These are phyloP conservation scores for Entosphenus tridentatus DNA, from an alignment of 2,113 vertebrate species.

Conservation along the genomic window DNA sequence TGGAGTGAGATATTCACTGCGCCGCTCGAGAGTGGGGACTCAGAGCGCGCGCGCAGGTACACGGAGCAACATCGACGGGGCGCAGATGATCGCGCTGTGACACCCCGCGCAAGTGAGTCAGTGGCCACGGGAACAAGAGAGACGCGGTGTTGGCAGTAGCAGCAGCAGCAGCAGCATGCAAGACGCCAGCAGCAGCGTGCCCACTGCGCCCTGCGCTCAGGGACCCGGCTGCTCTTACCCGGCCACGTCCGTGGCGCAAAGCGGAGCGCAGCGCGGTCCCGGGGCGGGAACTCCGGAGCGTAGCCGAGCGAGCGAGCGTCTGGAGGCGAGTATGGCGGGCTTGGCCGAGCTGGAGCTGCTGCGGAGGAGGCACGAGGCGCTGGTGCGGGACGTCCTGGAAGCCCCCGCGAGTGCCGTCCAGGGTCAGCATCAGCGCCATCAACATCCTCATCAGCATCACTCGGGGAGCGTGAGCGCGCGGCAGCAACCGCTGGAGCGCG, in stretches of 20 bases:
- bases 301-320: slow-evolving; percentile 36
- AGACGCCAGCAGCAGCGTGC: too few relatives aligned
- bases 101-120: too few relatives aligned
- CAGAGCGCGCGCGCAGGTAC: too few relatives aligned
- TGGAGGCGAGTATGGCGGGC: slow-evolving; percentile 49
- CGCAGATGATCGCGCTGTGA: too few relatives aligned
- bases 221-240: not conserved
- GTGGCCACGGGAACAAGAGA: too few relatives aligned
- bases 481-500: not conserved
- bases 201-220: not conserved
- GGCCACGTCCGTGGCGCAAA: not conserved
- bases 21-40: too few relatives aligned
- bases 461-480: not conserved
- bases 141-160: too few relatives aligned
- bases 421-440: not conserved
- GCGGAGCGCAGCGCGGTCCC: slow-evolving; percentile 11
- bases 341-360: slow-evolving; percentile 48
- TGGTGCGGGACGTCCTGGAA: slow-evolving; percentile 34
- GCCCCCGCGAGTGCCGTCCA: slow-evolving; percentile 8
- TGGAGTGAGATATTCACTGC: too few relatives aligned
- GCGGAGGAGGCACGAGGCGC: slow-evolving; percentile 41
- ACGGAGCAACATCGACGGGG: too few relatives aligned
- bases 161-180: too few relatives aligned
- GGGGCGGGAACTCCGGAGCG: slow-evolving; percentile 28
- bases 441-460: too few relatives aligned